Evolutionary conservation across 1,140 invertebrate genomes (phyloP), one percentile per base, ranked within the genome.

Genomic region (Chelonus insularis): DNA sequence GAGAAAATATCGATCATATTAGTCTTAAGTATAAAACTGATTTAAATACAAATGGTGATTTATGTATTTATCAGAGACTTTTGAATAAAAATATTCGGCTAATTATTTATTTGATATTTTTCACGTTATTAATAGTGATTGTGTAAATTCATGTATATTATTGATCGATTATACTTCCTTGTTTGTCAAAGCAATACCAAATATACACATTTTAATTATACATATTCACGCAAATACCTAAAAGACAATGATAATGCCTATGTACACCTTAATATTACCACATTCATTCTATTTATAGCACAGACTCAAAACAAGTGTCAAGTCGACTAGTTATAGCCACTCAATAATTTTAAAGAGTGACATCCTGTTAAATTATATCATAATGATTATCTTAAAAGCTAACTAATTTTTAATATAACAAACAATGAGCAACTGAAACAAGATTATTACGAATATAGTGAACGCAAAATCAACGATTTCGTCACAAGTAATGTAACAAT

Each of bases 241-340:
- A n/a, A n/a, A n/a, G n/a, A n/a, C n/a, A n/a, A n/a, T n/a, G n/a
- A n/a, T n/a, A n/a, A n/a, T n/a, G n/a, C n/a, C n/a, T n/a, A n/a
- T n/a, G n/a, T n/a, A 37, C 52, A 39, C 16, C 20, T 37, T 4
- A 34, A 16, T 43, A 43, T 43, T 43, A 43, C 14, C 4, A 29
- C 54, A 56, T 29, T 41, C 39, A 56, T 12, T 43, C 25, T 43
- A 29, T 56, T 43, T 43, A 29, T 29, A 56, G 21, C 23, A 32
- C 23, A 56, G 14, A 56, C 37, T 56, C 23, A 52, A 43, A 60
- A 60, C n/a, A 16, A 16, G 37, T 39, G 25, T 61, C 29, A 61
- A 55, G 43, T 61, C 51, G 59, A 61, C 59, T 61, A 61, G 59
- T n/a, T 55, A 61, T 61, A 11, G 45, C 55, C 50, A 47, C 50